Base-by-base conservation (phyloP, 2,888 invertebrate species). In the Chorisops tibialis region DNA sequence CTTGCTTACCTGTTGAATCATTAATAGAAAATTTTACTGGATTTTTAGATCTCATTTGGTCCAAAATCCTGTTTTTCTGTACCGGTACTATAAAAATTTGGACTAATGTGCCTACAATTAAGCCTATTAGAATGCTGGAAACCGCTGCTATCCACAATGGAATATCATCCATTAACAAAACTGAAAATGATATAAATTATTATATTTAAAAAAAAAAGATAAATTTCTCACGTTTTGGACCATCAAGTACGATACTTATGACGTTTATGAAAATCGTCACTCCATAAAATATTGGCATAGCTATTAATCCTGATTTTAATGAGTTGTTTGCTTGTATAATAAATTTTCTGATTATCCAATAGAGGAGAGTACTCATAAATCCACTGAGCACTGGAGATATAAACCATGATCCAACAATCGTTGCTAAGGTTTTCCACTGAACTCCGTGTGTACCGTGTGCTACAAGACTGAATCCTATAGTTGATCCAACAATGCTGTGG, bases 401-500 rank as follows among this genome's bases (percentile, higher is more conserved):
- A 75, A 99, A 96, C 99, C 99, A 99, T 0, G 98, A 98, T 39
- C 87, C 87, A 71, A 96, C 89, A 70, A 82, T 81, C 63, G 80
- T 81, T 62, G 84, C 88, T 59, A 96, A 82, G 38, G 89, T 92
- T 9, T 81, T 80, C 94, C 94, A 95, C 67, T 89, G 85, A 39
- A 97, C 84, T 3, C 94, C 94, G 48, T 84, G 79, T 2, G 88
- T 83, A 35, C 98, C 98, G 71, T 91, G 85, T 51, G 93, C 91
- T 2, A 96, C 93, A 66, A 99, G 82, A 47, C 96, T 94, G 79
- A 97, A 99, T 11, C 99, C 99, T 63, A 99, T 89, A 1, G 97
- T 96, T 41, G 98, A 96, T 22, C 99, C 99, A 45, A 99, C 97
- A 72, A 99, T 97, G 70, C 96, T 96, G 80, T 99, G 99, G 1